These are phyloP conservation scores for Pedionomus torquatus DNA, from an alignment of 2,113 vertebrate species.

Conservation along the genomic window DNA sequence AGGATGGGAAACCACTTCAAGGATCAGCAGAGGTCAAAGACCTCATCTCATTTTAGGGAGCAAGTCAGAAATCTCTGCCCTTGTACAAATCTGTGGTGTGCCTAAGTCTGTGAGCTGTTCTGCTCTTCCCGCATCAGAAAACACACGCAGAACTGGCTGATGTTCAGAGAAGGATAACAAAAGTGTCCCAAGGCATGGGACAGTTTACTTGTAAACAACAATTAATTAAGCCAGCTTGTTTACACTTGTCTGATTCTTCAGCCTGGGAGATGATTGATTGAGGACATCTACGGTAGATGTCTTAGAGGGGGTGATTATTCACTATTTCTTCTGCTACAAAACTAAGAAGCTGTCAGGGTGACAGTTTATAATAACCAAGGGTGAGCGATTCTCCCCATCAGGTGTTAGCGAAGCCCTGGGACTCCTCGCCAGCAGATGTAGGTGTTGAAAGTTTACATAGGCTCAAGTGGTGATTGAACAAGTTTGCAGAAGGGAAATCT, in stretches of 20 bases:
- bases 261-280: not conserved
- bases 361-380: not conserved
- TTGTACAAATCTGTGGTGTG: not conserved
- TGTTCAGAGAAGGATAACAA: not conserved
- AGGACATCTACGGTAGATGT: not conserved
- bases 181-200: not conserved
- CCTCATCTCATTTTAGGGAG: not conserved
- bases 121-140: not conserved
- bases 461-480: not conserved
- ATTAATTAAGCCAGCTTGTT: not conserved
- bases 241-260: not conserved
- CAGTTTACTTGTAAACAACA: not conserved
- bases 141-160: not conserved
- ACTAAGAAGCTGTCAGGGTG: not conserved
- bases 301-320: not conserved
- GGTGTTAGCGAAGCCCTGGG: not conserved
- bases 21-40: not conserved
- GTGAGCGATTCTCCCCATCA: not conserved
- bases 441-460: not conserved
- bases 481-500: constrained; percentile 4
- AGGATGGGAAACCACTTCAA: not conserved
- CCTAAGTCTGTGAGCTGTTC: not conserved
- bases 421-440: not conserved
- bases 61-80: not conserved
- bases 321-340: not conserved